These are phyloP conservation scores for Garrulus glandarius DNA, from an alignment of 2,797 vertebrate genomes.

Conservation along the genomic window DNA sequence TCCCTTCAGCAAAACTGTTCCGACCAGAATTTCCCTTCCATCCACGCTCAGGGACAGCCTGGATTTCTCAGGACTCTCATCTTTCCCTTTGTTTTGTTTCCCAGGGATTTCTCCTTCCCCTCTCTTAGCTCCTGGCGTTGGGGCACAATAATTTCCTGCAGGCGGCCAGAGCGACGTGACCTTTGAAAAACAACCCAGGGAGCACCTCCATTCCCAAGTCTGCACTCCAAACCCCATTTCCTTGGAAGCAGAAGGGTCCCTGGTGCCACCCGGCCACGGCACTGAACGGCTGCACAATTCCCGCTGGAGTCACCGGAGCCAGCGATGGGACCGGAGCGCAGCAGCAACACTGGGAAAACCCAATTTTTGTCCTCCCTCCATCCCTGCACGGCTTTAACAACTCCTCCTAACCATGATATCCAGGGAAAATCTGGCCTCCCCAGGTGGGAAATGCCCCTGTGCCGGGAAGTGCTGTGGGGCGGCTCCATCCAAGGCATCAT, in stretches of 20 bases:
- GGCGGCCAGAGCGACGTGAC: not conserved
- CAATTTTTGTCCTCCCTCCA: not conserved
- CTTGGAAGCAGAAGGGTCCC: not conserved
- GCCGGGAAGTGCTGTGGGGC: not conserved
- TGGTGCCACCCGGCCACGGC: not conserved
- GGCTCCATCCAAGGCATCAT: not conserved
- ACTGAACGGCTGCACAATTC: rapidly evolving
- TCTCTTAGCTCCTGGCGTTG: not conserved
- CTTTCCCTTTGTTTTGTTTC: conserved; percentile 48
- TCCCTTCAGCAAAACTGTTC: not conserved
- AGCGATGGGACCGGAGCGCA: rapidly evolving
- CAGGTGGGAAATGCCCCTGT: not conserved
- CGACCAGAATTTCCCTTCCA: not conserved
- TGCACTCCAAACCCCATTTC: not conserved
- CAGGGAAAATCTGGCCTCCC: not conserved
- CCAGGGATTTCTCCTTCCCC: conserved; percentile 20
- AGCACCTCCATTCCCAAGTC: not conserved
- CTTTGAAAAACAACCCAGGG: not conserved
- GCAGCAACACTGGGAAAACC: not conserved
- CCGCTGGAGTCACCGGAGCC: not conserved
- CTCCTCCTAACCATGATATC: rapidly evolving
- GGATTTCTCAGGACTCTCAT: conserved; percentile 33
- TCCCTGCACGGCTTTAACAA: rapidly evolving
- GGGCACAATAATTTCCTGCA: not conserved
- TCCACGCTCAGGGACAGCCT: not conserved